Evolutionary conservation across 1,140 invertebrate genomes (phyloP).

Genomic region (Drosophila rufa): DNA sequence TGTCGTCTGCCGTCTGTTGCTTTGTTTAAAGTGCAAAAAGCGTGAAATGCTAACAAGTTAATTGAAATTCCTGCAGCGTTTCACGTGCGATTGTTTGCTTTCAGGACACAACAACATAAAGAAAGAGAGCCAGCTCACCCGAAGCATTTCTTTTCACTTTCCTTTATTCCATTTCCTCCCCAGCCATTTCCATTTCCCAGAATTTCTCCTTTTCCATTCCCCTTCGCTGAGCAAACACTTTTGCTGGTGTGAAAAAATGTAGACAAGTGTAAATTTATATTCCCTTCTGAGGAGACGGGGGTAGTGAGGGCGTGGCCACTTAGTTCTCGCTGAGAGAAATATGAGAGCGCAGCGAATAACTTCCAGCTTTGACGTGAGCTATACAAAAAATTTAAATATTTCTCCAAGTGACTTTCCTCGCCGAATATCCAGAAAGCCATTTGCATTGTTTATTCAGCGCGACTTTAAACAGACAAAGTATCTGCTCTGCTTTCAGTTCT

Average conservation of each 20-base stretch:
- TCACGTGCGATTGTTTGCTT: constrained; percentile 59
- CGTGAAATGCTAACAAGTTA: constrained; percentile 57
- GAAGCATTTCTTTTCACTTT: constrained; percentile 34
- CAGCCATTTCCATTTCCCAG: background rate
- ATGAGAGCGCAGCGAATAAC: constrained; percentile 23
- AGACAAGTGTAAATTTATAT: constrained; percentile 63
- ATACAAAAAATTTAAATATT: constrained; percentile 49
- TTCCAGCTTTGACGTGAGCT: constrained; percentile 36
- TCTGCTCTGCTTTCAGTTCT: constrained; percentile 7
- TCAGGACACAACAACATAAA: constrained; percentile 33
- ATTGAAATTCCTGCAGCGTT: constrained; percentile 67
- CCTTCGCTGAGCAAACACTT: constrained; percentile 51
- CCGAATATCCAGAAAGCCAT: constrained; percentile 12
- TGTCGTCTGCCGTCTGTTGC: constrained; percentile 14
- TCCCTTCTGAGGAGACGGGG: constrained; percentile 15
- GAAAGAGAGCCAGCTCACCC: constrained; percentile 12
- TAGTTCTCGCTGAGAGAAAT: constrained; percentile 33
- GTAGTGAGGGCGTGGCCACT: constrained; percentile 14
- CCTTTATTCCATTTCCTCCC: constrained; percentile 4
- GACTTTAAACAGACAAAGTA: constrained; percentile 27
- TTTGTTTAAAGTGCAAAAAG: constrained; percentile 51
- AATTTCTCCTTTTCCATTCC: constrained; percentile 1
- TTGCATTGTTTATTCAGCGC: constrained; percentile 56
- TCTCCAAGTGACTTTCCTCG: constrained; percentile 18
- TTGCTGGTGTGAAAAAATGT: constrained; percentile 57